Evolutionary conservation across 1,140 invertebrate genomes (phyloP).

Genomic region (Stegodyphus dumicola): DNA sequence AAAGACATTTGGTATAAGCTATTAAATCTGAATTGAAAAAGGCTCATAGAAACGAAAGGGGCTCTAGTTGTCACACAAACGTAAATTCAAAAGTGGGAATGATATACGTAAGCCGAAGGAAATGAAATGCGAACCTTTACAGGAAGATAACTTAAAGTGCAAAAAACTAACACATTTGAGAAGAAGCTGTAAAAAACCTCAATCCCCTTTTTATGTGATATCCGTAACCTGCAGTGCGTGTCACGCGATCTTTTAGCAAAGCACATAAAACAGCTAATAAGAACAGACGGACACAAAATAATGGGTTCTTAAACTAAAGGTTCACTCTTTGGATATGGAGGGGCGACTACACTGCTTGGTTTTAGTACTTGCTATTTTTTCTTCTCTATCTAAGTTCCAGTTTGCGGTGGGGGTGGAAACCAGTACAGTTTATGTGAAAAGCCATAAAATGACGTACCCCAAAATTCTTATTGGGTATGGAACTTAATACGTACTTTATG

Average conservation of each 20-base stretch:
- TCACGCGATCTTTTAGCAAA: background rate
- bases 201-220: too few species aligned
- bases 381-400: too few species aligned
- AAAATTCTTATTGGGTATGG: constrained; percentile 47
- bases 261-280: constrained; percentile 52
- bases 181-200: too few species aligned
- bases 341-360: constrained; percentile 10
- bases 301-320: constrained; percentile 50
- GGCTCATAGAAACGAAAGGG: too few species aligned
- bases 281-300: constrained; percentile 40
- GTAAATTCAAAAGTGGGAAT: too few species aligned
- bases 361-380: constrained; percentile 11
- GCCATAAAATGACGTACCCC: constrained; percentile 41
- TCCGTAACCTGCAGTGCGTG: too few species aligned
- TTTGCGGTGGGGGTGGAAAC: background rate
- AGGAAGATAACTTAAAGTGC: too few species aligned
- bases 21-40: too few species aligned
- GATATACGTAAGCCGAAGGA: constrained; percentile 1
- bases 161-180: too few species aligned
- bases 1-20: too few species aligned
- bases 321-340: constrained; percentile 29
- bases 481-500: constrained; percentile 44
- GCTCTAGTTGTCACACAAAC: too few species aligned
- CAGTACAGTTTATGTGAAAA: constrained; percentile 35
- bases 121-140: background rate